Conservation (phyloP, 2,113 vertebrate species). For the Lepus europaeus region DNA sequence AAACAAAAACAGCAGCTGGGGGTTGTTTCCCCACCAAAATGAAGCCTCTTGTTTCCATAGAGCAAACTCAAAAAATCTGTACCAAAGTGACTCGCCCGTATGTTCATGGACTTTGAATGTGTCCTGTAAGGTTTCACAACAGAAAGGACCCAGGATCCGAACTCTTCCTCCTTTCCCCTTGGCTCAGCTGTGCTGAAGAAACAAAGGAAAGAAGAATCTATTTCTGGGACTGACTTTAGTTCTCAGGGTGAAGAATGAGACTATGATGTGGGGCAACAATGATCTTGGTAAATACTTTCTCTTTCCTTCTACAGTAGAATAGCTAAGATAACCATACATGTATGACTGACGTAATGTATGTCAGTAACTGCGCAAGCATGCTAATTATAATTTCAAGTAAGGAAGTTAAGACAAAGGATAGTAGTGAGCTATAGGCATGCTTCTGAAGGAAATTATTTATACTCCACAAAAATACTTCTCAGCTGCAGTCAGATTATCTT, state of each 20-base stretch:
- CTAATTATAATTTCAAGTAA: conserved; percentile 18
- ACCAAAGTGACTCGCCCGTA: conserved; percentile 36
- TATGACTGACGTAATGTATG: not conserved
- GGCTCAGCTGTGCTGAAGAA: conserved; percentile 6
- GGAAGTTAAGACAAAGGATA: conserved; percentile 1
- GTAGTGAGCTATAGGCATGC: not conserved
- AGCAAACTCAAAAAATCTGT: not conserved
- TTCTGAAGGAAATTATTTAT: conserved; percentile 22
- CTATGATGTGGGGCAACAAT: conserved; percentile 33
- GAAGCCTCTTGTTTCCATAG: conserved; percentile 8
- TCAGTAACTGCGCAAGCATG: not conserved
- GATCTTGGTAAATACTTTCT: not conserved
- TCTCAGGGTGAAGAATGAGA: conserved; percentile 37
- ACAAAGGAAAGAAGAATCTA: conserved; percentile 57
- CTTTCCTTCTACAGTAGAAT: not conserved
- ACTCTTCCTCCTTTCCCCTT: not conserved
- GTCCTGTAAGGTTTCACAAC: conserved; percentile 2
- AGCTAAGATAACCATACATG: not conserved
- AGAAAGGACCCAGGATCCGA: conserved; percentile 11
- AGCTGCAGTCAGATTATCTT: not conserved
- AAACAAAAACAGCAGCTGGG: not conserved
- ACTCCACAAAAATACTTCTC: conserved; percentile 19
- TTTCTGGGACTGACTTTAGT: conserved; percentile 65
- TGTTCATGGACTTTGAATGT: conserved; percentile 2
- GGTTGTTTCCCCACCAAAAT: conserved; percentile 6